A percentile compares a stretch with the other conserved stretches of the same genome.
These are phyloP conservation scores for Rhyacichthys aspro DNA, from an alignment of 2,797 vertebrate genomes.

Conservation along the genomic window DNA sequence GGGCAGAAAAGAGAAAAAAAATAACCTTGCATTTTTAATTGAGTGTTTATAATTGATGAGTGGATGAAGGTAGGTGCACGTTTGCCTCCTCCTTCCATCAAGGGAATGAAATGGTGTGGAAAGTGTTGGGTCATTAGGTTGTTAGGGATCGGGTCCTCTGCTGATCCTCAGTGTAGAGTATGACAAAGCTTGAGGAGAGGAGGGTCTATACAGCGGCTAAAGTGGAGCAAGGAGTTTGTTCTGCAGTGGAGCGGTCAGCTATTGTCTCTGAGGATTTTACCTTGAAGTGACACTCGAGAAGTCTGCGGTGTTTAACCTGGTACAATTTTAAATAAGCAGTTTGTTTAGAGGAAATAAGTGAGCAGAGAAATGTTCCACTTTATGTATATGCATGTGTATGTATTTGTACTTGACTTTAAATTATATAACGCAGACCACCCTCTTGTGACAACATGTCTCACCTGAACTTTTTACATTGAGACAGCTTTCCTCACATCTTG, in stretches of 20 bases:
- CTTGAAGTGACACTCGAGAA: slow-evolving; percentile 53
- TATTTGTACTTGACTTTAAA: no score
- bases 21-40: slow-evolving; percentile 77
- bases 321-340: not conserved
- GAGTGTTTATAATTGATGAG: slow-evolving; percentile 76
- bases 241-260: slow-evolving; percentile 24
- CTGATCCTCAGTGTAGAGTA: slow-evolving; percentile 40
- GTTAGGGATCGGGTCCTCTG: slow-evolving; percentile 47
- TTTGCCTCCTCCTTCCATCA: slow-evolving; percentile 39
- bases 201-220: slow-evolving; percentile 49
- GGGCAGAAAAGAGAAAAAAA: slow-evolving; percentile 52
- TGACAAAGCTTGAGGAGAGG: slow-evolving; percentile 60
- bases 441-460: no score
- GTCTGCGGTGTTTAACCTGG: slow-evolving; percentile 35
- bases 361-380: not conserved
- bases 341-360: slow-evolving; percentile 19
- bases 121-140: slow-evolving; percentile 67
- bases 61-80: slow-evolving; percentile 52
- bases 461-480: no score
- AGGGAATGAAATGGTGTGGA: slow-evolving; percentile 67
- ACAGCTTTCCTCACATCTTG: no score
- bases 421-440: no score
- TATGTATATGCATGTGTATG: no score
- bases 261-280: slow-evolving; percentile 42
- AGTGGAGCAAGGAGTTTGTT: slow-evolving; percentile 46